Evolutionary conservation across 2,113 vertebrate genomes (phyloP).

Genomic region (Lasiurus cinereus): DNA sequence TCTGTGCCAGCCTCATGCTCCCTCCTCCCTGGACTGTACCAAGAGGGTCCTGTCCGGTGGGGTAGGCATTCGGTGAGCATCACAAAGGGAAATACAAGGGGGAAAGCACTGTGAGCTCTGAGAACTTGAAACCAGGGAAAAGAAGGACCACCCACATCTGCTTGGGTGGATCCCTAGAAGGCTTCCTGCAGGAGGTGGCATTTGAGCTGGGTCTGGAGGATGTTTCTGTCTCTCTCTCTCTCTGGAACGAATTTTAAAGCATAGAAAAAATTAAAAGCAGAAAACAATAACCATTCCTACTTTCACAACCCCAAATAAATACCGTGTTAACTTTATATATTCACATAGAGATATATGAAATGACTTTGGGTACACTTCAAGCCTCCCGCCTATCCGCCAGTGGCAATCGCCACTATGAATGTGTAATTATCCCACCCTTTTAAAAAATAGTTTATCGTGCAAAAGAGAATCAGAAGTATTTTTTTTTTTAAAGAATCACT

Average conservation of each 20-base stretch:
- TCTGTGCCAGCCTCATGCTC: background rate
- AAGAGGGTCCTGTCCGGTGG: background rate
- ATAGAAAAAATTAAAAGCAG: background rate
- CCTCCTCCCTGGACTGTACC: too few species aligned
- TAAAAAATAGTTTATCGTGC: background rate
- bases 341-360: background rate
- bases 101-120: background rate
- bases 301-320: background rate
- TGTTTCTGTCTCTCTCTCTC: background rate
- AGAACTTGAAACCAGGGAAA: background rate
- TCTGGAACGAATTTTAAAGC: background rate
- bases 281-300: constrained; percentile 32
- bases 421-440: background rate
- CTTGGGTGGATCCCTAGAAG: background rate
- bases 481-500: background rate
- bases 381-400: background rate
- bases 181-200: background rate
- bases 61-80: background rate
- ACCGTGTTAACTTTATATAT: background rate
- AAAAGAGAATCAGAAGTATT: background rate
- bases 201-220: background rate
- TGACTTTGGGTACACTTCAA: background rate
- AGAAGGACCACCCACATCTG: background rate
- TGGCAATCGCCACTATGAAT: background rate
- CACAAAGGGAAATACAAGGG: background rate